Conservation (phyloP, 1,140 invertebrate species). For the Halesus radiatus region DNA sequence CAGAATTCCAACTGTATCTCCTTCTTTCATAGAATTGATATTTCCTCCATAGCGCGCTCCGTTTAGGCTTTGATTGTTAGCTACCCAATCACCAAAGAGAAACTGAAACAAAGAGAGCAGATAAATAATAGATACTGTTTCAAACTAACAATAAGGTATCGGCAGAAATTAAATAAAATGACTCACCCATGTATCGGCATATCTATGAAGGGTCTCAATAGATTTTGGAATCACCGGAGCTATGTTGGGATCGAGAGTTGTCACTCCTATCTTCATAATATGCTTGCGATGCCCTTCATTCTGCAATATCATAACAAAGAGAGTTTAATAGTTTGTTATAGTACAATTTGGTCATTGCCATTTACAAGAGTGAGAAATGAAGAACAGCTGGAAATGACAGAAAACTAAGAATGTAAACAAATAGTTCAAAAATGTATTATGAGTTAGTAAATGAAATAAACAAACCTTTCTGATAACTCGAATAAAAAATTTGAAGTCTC, state of each 20-base stretch:
- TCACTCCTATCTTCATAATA: conserved; percentile 93
- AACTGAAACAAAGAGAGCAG: conserved; percentile 19
- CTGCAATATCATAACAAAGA: neutral
- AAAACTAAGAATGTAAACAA: neutral
- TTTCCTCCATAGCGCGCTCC: conserved; percentile 79
- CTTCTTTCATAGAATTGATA: conserved; percentile 87
- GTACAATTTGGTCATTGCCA: neutral
- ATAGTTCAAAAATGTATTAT: neutral
- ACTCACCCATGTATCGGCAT: conserved; percentile 81
- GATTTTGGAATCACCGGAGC: conserved; percentile 88
- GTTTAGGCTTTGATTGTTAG: conserved; percentile 44
- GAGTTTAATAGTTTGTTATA: neutral
- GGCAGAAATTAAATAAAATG: neutral
- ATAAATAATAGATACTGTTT: neutral
- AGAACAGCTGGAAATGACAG: neutral
- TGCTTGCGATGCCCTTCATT: conserved; percentile 81
- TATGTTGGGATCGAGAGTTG: conserved; percentile 84
- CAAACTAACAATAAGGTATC: neutral
- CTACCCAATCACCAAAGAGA: conserved; percentile 49
- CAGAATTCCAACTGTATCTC: conserved; percentile 88
- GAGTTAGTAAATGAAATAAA: conserved; percentile 1
- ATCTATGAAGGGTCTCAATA: conserved; percentile 81
- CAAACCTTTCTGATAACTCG: conserved; percentile 89
- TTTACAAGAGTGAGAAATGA: conserved; percentile 2
- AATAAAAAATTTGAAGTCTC: conserved; percentile 91